These are phyloP conservation scores for Onthophagus sagittarius DNA, from an alignment of 2,888 invertebrate genomes.

Conservation along the genomic window DNA sequence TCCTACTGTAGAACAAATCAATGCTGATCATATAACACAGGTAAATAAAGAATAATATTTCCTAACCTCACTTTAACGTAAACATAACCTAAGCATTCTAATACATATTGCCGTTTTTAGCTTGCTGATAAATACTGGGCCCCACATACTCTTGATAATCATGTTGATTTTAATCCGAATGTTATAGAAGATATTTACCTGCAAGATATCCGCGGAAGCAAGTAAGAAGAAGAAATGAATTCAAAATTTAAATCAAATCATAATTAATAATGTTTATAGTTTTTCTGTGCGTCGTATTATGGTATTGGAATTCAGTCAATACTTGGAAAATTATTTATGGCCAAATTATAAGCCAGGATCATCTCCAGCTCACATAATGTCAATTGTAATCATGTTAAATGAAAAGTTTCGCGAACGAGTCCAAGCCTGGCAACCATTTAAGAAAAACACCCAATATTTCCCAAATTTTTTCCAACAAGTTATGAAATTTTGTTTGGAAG, in stretches of 20 bases:
- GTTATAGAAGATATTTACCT: slow-evolving; percentile 86
- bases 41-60: slow-evolving; percentile 49
- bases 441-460: slow-evolving; percentile 72
- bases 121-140: slow-evolving; percentile 92
- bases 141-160: slow-evolving; percentile 70
- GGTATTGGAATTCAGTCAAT: slow-evolving; percentile 96
- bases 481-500: slow-evolving; percentile 66
- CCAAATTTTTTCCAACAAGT: slow-evolving; percentile 80
- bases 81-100: slow-evolving; percentile 23
- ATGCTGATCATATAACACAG: slow-evolving; percentile 84
- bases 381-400: slow-evolving; percentile 97
- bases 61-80: slow-evolving; percentile 2
- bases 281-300: slow-evolving; percentile 85
- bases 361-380: slow-evolving; percentile 86
- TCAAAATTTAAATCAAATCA: background rate
- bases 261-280: slow-evolving; percentile 40
- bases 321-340: slow-evolving; percentile 95
- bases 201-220: slow-evolving; percentile 80
- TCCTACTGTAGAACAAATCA: slow-evolving; percentile 86
- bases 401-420: slow-evolving; percentile 97
- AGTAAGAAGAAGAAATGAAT: slow-evolving; percentile 53
- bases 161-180: slow-evolving; percentile 69
- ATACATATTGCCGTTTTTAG: slow-evolving; percentile 50
- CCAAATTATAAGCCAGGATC: slow-evolving; percentile 84
- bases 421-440: slow-evolving; percentile 86